Evolutionary conservation across 2,797 vertebrate species (phyloP).

Genomic region (Philypnodon macrostomus): DNA sequence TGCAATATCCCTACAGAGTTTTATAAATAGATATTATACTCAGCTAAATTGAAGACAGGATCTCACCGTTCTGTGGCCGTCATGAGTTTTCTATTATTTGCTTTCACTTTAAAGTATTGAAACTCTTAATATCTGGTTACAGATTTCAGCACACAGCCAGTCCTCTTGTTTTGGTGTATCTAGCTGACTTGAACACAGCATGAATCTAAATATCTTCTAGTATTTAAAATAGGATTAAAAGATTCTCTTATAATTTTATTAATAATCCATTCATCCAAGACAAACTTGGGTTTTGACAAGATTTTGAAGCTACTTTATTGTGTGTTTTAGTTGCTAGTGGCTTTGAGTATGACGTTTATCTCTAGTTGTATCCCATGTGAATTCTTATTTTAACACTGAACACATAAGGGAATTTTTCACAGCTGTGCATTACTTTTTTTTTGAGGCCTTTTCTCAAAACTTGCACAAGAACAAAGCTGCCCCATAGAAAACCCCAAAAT

Average conservation of each 20-base stretch:
- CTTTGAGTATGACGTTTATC: slow-evolving; percentile 21
- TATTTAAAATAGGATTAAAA: slow-evolving; percentile 56
- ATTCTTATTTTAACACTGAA: slow-evolving; percentile 24
- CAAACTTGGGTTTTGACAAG: slow-evolving; percentile 48
- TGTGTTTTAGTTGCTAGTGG: slow-evolving; percentile 38
- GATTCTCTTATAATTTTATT: slow-evolving; percentile 65
- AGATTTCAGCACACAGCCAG: slow-evolving; percentile 61
- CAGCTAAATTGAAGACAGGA: slow-evolving; percentile 78
- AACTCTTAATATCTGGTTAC: slow-evolving; percentile 80
- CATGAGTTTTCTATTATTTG: slow-evolving; percentile 81
- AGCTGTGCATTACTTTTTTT: slow-evolving; percentile 25
- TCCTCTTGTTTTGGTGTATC: slow-evolving; percentile 63
- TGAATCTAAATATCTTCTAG: slow-evolving; percentile 63
- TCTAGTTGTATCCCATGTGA: slow-evolving; percentile 30
- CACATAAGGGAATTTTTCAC: slow-evolving; percentile 27
- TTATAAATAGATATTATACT: slow-evolving; percentile 79
- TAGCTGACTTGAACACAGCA: slow-evolving; percentile 54
- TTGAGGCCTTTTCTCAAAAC: slow-evolving; percentile 14
- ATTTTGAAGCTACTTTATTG: slow-evolving; percentile 42
- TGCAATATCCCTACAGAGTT: slow-evolving; percentile 68
- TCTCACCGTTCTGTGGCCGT: slow-evolving; percentile 62
- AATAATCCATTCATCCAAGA: slow-evolving; percentile 62
- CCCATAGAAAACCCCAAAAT: slow-evolving; percentile 56
- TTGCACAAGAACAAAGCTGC: slow-evolving; percentile 57
- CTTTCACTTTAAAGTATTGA: slow-evolving; percentile 72